Percentiles rank a stretch among this genome's conserved stretches.
Evolutionary conservation across 2,888 invertebrate genomes (phyloP).

Genomic region (Deilephila elpenor): DNA sequence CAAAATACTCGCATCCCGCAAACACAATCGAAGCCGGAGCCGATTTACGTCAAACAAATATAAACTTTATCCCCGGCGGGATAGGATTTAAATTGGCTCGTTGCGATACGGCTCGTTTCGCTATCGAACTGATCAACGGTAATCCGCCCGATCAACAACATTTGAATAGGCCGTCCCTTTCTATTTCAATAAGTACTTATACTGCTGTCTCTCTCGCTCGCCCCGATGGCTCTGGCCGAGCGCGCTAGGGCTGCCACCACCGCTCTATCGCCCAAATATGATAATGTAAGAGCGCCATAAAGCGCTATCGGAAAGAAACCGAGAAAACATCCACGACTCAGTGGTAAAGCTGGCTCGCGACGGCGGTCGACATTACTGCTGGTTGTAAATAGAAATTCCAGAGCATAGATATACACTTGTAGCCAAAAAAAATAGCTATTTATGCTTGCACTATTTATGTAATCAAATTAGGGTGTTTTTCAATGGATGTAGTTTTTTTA

Average conservation of each 20-base stretch:
- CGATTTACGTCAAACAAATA: conserved; percentile 29
- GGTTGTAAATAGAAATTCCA: not conserved
- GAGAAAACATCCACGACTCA: not conserved
- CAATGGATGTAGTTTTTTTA: too few species aligned
- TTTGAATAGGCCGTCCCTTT: conserved; percentile 22
- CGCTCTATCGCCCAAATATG: conserved; percentile 29
- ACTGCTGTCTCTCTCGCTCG: not conserved
- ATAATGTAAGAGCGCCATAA: conserved; percentile 31
- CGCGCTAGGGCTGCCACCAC: not conserved
- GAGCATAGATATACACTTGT: too few species aligned
- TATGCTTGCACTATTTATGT: too few species aligned
- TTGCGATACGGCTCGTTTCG: conserved; percentile 24
- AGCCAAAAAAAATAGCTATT: too few species aligned
- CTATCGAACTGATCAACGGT: conserved; percentile 32
- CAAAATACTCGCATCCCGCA: conserved; percentile 25
- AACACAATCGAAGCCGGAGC: conserved; percentile 20
- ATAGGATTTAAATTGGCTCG: conserved; percentile 32
- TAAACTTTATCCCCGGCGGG: conserved; percentile 28
- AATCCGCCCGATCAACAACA: conserved; percentile 44
- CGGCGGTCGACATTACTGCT: not conserved
- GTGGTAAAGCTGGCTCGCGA: not conserved
- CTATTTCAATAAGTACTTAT: not conserved
- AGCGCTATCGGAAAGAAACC: conserved; percentile 9
- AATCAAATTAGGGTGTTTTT: too few species aligned
- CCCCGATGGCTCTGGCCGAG: not conserved